Evolutionary conservation across 2,113 vertebrate species (phyloP).

Genomic region (Arvicanthis niloticus): DNA sequence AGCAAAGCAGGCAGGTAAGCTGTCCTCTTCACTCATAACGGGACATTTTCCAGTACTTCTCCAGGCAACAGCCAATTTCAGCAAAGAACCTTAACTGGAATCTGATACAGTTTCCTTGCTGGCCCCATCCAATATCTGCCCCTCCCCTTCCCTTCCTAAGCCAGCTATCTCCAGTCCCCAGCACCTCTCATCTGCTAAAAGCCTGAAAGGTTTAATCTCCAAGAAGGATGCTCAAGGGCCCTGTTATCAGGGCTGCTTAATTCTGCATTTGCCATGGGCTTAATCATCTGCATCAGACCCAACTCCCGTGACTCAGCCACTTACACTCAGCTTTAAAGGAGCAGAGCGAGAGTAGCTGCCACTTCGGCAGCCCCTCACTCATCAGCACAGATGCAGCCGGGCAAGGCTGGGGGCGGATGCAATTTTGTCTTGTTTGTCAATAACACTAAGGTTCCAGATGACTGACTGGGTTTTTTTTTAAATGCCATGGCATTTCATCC

Average conservation of each 20-base stretch:
- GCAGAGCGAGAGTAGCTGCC: conserved; percentile 7
- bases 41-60: neutral
- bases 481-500: neutral
- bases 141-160: neutral
- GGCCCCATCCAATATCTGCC: neutral
- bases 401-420: neutral
- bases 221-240: neutral
- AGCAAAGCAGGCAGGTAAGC: neutral
- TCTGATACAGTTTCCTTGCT: neutral
- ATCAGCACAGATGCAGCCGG: neutral
- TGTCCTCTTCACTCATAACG: neutral
- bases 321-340: neutral
- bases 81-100: neutral
- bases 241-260: conserved; percentile 53
- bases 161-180: conserved; percentile 57
- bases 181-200: conserved; percentile 70
- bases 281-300: neutral
- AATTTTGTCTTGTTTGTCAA: neutral
- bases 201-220: conserved; percentile 71
- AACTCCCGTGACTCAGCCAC: conserved; percentile 7
- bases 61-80: conserved; percentile 26
- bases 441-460: neutral
- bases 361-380: conserved; percentile 50
- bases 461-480: neutral
- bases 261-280: neutral